Base-by-base conservation (phyloP, 2,113 vertebrate species). In the Dromiciops gliroides region DNA sequence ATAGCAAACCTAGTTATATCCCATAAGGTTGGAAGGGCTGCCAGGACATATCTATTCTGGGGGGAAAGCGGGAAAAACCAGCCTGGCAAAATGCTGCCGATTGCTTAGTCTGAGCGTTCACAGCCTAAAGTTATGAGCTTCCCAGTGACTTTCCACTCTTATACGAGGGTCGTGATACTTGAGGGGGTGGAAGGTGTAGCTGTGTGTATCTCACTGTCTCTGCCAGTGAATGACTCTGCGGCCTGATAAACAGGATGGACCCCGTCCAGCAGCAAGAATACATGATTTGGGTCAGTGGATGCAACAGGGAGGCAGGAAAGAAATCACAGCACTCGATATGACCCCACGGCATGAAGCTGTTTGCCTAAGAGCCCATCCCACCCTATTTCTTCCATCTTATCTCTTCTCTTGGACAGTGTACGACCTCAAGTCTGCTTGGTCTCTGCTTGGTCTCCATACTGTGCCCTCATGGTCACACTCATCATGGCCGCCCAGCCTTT, bases 121-220 rank as follows among this genome's bases (percentile, higher is more conserved):
- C 25, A 89, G 75, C 75, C 93, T 49, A 92, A 93, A 97, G 28
- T 89, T 90, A 89, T 31, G 8, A 44, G 2, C 92, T 96, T 95
- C 67, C 83, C 26, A 8, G 5, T 91, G 90, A 14, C 83, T 53
- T 96, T 26, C n/a, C 91, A 93, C 93, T 94, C 10, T 95, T 44
- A 47, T 83, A 16, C n/a, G 8, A 83, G n/a, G 37, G 67, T 44
- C 37, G 44, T 83, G 67, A 83, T 23, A 8, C 44, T 83, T 44
- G 19, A 44, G n/a, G 7, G 67, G n/a, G n/a, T 83, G 16, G 44
- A 83, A 83, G 37, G 19, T 44, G 16, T n/a, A 83, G 19, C 67
- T n/a, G 7, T n/a, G 67, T 22, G n/a, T 23, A 83, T 83, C 44
- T 83, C 44, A 44, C 44, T 83, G 19, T 44, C n/a, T 44, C 19